Percentiles rank a stretch among this genome's conserved stretches.
These are phyloP conservation scores for Hypocryptadius cinnamomeus DNA, from an alignment of 2,113 vertebrate genomes.

Conservation along the genomic window DNA sequence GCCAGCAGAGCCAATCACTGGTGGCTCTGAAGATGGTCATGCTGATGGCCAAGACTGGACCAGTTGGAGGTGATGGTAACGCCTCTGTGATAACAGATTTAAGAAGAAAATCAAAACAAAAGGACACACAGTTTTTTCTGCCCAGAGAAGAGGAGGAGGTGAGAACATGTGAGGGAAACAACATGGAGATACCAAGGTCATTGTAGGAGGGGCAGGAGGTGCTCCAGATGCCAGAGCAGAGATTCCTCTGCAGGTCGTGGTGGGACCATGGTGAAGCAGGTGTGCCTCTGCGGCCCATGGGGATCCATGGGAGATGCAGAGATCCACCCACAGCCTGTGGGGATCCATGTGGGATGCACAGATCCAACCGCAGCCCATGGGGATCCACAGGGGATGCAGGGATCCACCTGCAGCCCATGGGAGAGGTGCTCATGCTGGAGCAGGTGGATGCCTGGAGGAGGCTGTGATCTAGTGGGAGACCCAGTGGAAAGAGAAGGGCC, in stretches of 20 bases:
- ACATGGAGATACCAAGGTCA: neutral
- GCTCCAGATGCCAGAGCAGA: neutral
- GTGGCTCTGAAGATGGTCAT: neutral
- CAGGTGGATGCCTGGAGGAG: too few species aligned
- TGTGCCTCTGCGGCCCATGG: neutral
- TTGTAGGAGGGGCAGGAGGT: neutral
- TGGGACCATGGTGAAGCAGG: neutral
- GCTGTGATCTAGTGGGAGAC: neutral
- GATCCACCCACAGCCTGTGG: neutral
- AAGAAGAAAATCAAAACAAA: neutral
- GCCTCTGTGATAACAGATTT: neutral
- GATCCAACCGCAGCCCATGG: neutral
- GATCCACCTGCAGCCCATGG: neutral
- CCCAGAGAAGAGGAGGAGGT: neutral
- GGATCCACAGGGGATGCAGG: neutral
- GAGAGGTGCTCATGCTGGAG: neutral
- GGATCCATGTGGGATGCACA: neutral
- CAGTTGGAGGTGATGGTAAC: neutral
- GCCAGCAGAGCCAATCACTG: neutral
- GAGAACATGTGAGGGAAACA: neutral
- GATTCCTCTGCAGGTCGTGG: neutral
- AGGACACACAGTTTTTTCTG: neutral
- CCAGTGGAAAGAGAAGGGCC: neutral
- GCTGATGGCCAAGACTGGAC: neutral
- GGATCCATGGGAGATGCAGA: neutral